A percentile compares a stretch with the other conserved stretches of the same genome.
phyloP scores from a whole-genome alignment of 2,888 invertebrate species.

The Norana najaformis region DNA sequence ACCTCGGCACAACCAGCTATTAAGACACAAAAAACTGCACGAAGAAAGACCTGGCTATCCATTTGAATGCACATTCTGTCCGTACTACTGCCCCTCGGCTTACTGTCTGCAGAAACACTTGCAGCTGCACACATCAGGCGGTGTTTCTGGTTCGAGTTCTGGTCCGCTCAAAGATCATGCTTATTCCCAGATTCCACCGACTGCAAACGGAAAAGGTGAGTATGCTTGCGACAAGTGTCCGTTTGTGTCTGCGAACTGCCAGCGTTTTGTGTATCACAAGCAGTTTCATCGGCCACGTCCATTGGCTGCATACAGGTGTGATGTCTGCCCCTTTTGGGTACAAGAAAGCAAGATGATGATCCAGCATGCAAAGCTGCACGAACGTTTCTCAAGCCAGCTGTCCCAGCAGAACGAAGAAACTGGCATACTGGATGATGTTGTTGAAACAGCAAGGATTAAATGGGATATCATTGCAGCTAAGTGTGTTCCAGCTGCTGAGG shows the following conservation, averaged over 20 bases:
- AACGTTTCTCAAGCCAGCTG: neutral
- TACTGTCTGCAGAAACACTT: constrained; percentile 9
- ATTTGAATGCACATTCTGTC: constrained; percentile 10
- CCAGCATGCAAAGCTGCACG: constrained; percentile 78
- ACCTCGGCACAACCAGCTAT: neutral
- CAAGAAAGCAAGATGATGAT: constrained; percentile 77
- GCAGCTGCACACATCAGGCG: neutral
- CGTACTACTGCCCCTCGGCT: neutral
- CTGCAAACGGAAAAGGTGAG: neutral
- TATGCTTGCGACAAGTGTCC: constrained; percentile 20
- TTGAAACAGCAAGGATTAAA: neutral
- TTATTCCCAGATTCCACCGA: neutral
- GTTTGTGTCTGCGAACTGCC: neutral
- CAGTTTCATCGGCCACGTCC: constrained; percentile 77
- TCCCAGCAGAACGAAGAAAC: neutral
- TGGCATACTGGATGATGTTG: constrained; percentile 9
- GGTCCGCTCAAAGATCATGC: neutral
- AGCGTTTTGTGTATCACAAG: constrained; percentile 74
- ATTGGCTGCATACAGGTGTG: constrained; percentile 77
- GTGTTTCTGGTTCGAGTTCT: neutral
- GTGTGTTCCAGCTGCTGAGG: neutral
- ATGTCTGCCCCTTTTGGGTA: constrained; percentile 79
- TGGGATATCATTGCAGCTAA: constrained; percentile 7
- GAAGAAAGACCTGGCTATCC: neutral
- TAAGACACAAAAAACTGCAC: constrained; percentile 8